phyloP scores from a whole-genome alignment of 2,797 vertebrate species.

The Xiphorhynchus erythropygius region DNA sequence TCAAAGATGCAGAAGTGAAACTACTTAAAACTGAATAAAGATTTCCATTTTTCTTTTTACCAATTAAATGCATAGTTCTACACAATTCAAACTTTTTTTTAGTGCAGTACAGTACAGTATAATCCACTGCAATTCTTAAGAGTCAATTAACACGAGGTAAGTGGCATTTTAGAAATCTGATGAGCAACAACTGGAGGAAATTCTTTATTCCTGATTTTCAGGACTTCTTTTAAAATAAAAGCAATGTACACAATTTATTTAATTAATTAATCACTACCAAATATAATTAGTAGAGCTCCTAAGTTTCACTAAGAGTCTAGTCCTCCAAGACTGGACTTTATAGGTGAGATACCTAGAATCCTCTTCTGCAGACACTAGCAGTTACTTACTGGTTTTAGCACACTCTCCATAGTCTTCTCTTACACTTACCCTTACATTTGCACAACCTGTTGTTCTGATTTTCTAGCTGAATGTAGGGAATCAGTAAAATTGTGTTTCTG shows the following conservation, averaged over 20 bases:
- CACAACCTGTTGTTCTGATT: neutral
- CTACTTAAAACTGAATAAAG: neutral
- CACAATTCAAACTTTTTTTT: neutral
- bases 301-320: neutral
- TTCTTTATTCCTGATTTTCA: neutral
- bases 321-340: neutral
- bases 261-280: neutral
- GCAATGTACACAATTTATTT: neutral
- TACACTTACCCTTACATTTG: neutral
- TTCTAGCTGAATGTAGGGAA: neutral
- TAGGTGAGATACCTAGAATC: neutral
- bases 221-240: neutral
- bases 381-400: neutral
- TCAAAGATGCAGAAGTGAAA: neutral
- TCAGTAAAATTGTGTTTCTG: neutral
- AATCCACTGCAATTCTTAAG: neutral
- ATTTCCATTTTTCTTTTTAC: neutral
- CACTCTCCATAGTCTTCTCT: fast-evolving
- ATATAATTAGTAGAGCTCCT: neutral
- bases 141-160: neutral
- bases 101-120: too few species aligned
- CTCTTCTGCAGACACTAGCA: neutral
- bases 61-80: neutral
- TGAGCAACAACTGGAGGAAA: neutral
- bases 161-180: neutral